A percentile compares a stretch with the other conserved stretches of the same genome.
Conservation (phyloP, 2,113 vertebrate species). For the Cebus imitator region DNA sequence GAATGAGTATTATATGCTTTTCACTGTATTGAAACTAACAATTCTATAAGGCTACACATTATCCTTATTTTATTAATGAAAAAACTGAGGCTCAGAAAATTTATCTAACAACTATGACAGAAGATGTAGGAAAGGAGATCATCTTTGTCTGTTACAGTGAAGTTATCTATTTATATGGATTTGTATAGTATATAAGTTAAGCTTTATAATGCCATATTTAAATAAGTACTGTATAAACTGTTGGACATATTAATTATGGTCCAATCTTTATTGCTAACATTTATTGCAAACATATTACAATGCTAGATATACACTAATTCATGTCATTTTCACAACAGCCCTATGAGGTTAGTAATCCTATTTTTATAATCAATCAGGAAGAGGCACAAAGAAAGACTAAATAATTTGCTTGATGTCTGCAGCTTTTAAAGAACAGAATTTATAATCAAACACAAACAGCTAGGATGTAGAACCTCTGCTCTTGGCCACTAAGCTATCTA, state of each 20-base stretch:
- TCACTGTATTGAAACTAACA: background rate
- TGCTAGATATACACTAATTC: background rate
- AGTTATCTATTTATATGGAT: background rate
- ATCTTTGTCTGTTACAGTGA: background rate
- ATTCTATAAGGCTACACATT: background rate
- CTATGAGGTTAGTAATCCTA: background rate
- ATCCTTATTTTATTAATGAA: background rate
- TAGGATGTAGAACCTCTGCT: background rate
- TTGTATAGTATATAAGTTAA: background rate
- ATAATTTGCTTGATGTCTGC: background rate
- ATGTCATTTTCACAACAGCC: background rate
- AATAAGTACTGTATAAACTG: background rate
- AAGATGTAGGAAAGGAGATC: background rate
- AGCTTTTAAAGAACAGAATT: background rate
- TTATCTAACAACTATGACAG: background rate
- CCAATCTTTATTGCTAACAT: background rate
- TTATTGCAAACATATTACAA: background rate
- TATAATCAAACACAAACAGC: background rate
- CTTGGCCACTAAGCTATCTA: background rate
- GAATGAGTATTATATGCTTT: background rate
- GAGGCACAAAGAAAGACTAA: background rate
- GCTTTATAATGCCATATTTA: background rate
- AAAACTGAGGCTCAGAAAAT: background rate
- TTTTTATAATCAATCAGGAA: background rate
- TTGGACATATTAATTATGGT: background rate